Evolutionary conservation across 2,888 invertebrate species (phyloP).

Genomic region (Hybos culiciformis): DNA sequence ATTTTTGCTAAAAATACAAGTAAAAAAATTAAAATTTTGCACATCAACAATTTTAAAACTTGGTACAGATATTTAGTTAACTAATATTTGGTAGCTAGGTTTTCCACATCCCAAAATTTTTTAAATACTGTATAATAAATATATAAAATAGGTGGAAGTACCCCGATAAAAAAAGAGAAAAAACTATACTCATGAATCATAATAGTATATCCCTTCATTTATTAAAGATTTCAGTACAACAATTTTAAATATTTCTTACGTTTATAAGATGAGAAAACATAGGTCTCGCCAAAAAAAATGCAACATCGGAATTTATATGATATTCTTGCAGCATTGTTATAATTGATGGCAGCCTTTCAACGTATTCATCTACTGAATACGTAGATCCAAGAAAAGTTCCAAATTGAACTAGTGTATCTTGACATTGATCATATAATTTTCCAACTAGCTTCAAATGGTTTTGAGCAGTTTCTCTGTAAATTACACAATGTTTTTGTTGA

Average conservation of each 20-base stretch:
- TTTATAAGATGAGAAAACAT: slow-evolving; percentile 74
- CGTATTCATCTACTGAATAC: slow-evolving; percentile 88
- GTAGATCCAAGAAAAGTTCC: slow-evolving; percentile 90
- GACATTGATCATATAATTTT: slow-evolving; percentile 79
- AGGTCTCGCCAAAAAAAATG: slow-evolving; percentile 92
- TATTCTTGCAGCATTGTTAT: slow-evolving; percentile 81
- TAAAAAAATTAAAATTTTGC: neutral
- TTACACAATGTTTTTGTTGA: slow-evolving; percentile 92
- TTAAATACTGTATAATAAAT: no score
- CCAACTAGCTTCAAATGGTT: slow-evolving; percentile 82
- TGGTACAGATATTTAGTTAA: no score
- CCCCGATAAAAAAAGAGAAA: neutral
- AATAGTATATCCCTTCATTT: no score
- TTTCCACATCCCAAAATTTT: no score
- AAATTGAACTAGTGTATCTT: slow-evolving; percentile 95
- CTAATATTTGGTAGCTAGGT: no score
- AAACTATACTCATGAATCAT: no score
- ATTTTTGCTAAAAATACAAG: slow-evolving; percentile 49
- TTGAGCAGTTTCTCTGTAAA: slow-evolving; percentile 67
- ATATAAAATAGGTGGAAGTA: neutral
- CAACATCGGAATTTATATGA: slow-evolving; percentile 89
- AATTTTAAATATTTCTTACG: slow-evolving; percentile 38
- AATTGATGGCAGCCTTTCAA: slow-evolving; percentile 73
- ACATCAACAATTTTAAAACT: neutral
- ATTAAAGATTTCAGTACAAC: no score